Evolutionary conservation across 2,797 vertebrate species (phyloP).

Genomic region (Pseudochirops corinnae): DNA sequence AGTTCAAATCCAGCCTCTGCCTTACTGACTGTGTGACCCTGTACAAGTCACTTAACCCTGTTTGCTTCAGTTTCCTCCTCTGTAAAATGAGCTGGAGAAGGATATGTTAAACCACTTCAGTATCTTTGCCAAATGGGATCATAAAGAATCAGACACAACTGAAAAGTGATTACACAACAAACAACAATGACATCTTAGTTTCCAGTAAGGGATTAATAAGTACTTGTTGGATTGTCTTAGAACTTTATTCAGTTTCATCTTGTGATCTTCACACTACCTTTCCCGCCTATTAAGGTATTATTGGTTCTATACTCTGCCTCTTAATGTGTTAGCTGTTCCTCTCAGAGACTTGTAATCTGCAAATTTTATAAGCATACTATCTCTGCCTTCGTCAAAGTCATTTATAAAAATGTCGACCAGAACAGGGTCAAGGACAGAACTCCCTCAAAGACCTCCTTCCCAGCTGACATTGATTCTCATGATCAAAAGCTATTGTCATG

Average conservation of each 20-base stretch:
- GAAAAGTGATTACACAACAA: not conserved
- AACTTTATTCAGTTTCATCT: not conserved
- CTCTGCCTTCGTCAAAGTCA: not conserved
- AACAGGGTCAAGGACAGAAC: not conserved
- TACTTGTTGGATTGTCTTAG: not conserved
- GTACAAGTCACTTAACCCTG: not conserved
- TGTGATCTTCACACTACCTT: not conserved
- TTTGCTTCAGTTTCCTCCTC: not conserved
- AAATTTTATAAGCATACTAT: not conserved
- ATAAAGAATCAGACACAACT: no score
- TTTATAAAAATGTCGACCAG: not conserved
- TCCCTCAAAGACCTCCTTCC: not conserved
- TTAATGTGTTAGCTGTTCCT: not conserved
- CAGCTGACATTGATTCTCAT: not conserved
- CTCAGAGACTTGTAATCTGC: not conserved
- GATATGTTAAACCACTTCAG: not conserved
- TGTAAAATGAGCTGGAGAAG: not conserved
- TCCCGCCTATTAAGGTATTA: not conserved
- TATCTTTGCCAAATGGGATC: not conserved
- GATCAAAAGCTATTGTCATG: not conserved
- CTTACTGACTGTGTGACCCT: not conserved
- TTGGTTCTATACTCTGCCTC: not conserved
- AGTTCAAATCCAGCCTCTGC: no score
- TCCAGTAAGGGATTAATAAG: not conserved
- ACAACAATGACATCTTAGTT: no score